Evolutionary conservation across 2,113 vertebrate genomes (phyloP).

Genomic region (Lipophrys pholis): DNA sequence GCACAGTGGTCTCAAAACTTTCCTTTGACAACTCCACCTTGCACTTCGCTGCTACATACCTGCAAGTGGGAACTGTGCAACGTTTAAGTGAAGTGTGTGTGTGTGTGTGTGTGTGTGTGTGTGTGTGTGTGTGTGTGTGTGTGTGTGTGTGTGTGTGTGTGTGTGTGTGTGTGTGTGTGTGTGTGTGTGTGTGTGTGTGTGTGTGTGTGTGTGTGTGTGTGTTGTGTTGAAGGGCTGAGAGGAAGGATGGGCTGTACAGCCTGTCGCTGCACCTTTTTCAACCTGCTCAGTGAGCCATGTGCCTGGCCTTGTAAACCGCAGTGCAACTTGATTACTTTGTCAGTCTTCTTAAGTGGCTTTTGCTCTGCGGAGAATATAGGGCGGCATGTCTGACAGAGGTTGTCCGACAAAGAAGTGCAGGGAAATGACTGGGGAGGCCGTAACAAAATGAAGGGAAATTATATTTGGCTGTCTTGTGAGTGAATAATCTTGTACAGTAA

Average conservation of each 20-base stretch:
- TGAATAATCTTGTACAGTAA: constrained; percentile 39
- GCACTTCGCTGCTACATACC: constrained; percentile 51
- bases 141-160: background rate
- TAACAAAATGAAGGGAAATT: constrained; percentile 51
- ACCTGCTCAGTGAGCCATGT: constrained; percentile 78
- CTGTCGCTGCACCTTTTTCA: constrained; percentile 74
- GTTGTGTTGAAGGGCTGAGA: constrained; percentile 37
- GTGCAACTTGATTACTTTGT: constrained; percentile 82
- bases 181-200: constrained; percentile 15
- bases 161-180: constrained; percentile 16
- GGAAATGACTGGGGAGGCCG: constrained; percentile 25
- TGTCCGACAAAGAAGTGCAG: constrained; percentile 43
- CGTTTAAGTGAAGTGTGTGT: constrained; percentile 37
- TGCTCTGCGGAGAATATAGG: constrained; percentile 58
- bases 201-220: constrained; percentile 11
- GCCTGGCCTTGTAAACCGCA: constrained; percentile 77
- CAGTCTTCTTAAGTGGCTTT: constrained; percentile 78
- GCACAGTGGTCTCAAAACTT: constrained; percentile 65
- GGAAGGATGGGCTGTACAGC: constrained; percentile 50
- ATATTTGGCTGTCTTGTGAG: constrained; percentile 47
- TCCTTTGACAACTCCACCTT: constrained; percentile 58
- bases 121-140: constrained; percentile 12
- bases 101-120: constrained; percentile 11
- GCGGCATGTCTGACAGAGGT: constrained; percentile 61
- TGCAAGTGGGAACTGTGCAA: constrained; percentile 43